These are phyloP conservation scores for Siniperca scherzeri DNA, from an alignment of 2,797 vertebrate genomes.

Conservation along the genomic window DNA sequence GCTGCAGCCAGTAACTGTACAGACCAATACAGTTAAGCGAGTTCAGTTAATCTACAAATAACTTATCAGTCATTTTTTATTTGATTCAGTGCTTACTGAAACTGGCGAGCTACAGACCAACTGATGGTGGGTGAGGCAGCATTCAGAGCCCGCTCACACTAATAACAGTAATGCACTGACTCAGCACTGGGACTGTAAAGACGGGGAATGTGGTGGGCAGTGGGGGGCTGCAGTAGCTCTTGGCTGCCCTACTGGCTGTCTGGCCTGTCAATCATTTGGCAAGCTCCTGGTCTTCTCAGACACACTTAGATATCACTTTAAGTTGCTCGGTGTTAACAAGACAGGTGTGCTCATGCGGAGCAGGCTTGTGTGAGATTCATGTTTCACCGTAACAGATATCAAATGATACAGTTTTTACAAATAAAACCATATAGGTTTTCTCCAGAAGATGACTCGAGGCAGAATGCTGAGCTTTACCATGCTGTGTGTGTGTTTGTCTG, in stretches of 20 bases:
- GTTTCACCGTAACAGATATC: constrained; percentile 1
- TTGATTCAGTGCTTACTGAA: constrained; percentile 46
- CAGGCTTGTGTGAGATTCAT: neutral
- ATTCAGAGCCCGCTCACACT: constrained; percentile 65
- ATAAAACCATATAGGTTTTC: constrained; percentile 13
- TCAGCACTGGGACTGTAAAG: constrained; percentile 73
- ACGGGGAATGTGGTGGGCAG: constrained; percentile 26
- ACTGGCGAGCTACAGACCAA: constrained; percentile 16
- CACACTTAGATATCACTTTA: constrained; percentile 48
- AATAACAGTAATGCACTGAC: constrained; percentile 83
- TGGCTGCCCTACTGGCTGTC: constrained; percentile 58
- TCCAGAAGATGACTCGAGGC: neutral
- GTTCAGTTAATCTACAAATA: constrained; percentile 57
- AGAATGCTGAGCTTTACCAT: constrained; percentile 5
- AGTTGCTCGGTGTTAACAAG: constrained; percentile 6
- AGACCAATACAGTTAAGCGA: constrained; percentile 22
- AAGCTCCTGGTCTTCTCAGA: constrained; percentile 28
- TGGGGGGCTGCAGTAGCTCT: constrained; percentile 53
- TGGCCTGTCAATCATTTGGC: constrained; percentile 68
- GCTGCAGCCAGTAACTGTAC: constrained; percentile 19
- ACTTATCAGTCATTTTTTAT: constrained; percentile 53
- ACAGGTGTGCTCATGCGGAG: constrained; percentile 43
- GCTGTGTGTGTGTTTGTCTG: constrained; percentile 9
- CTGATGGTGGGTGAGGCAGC: constrained; percentile 57
- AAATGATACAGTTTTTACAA: neutral